Base-by-base conservation (phyloP, 1,140 invertebrate genomes). In the Magallana angulata region DNA sequence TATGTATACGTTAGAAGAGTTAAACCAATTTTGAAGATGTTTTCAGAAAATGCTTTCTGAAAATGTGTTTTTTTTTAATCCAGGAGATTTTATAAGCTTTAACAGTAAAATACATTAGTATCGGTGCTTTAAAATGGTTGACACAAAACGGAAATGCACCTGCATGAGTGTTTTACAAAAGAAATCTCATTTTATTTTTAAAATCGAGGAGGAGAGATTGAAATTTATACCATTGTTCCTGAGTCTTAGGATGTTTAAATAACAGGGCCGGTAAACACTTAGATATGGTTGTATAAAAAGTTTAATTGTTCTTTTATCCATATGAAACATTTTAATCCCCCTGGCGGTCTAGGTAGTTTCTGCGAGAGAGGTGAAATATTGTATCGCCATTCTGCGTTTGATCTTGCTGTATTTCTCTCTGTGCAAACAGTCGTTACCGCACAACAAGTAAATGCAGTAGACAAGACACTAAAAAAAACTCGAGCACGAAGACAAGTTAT, bases 341-440 rank as follows among this genome's bases (percentile, higher is more conserved):
- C 36, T 30, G 36, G 24, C 24, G 24, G 16, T n/a, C 60, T n/a
- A 30, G 68, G 6, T 30, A 76, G 36, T 12, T 76, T 76, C 60
- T 64, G 9, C 18, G 68, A 76, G 24, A 30, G 24, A 30, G 24
- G 11, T 76, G 68, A 76, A 76, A 30, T 76, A 76, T 76, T 36
- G 30, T 30, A 76, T 30, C 68, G 18, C 68, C 24, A 24, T 30
- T 30, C 30, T 36, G 14, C 24, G 18, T 76, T 76, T 76, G 68
- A 76, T 76, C 68, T 76, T 24, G 24, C 12, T 76, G 36, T 76
- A 36, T 76, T 76, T 76, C 24, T 30, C 24, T 76, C 68, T 30
- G 36, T 76, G 24, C 8, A 76, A 76, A 76, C 68, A 76, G 36
- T 76, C 68, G 68, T 76, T 76, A 76, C 68, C 68, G 24, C 18